Conservation (phyloP, 1,140 invertebrate genomes). For the Leptopilina clavipes region DNA sequence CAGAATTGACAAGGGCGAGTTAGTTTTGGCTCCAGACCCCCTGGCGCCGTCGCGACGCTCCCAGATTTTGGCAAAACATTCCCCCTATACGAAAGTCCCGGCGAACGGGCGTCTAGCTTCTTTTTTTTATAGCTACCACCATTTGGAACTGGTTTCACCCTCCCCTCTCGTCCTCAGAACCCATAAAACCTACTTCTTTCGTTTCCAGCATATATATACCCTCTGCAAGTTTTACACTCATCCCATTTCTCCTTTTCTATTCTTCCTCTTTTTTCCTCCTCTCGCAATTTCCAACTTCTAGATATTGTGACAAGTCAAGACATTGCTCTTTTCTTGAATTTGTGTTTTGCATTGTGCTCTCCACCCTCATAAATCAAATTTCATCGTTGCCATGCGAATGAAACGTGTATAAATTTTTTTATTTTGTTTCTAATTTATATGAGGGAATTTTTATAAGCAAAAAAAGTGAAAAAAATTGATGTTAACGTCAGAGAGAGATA, state of each 20-base stretch:
- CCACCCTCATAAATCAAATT: slow-evolving; percentile 24
- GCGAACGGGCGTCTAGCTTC: slow-evolving; percentile 59
- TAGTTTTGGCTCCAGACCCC: slow-evolving; percentile 68
- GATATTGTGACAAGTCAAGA: slow-evolving; percentile 41
- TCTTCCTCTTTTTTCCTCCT: slow-evolving; percentile 44
- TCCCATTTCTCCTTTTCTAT: background rate
- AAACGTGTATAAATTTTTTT: too few species aligned
- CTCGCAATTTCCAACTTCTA: slow-evolving; percentile 22
- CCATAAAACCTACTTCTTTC: slow-evolving; percentile 62
- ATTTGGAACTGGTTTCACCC: slow-evolving; percentile 56
- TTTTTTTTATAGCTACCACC: slow-evolving; percentile 61
- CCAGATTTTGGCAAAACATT: slow-evolving; percentile 71
- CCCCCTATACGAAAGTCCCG: slow-evolving; percentile 55
- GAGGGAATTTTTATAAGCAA: too few species aligned
- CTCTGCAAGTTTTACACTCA: slow-evolving; percentile 27
- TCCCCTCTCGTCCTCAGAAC: slow-evolving; percentile 56
- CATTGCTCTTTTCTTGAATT: slow-evolving; percentile 45
- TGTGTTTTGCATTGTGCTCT: slow-evolving; percentile 41
- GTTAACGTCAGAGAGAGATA: too few species aligned
- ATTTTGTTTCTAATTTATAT: too few species aligned
- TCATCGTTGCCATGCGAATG: background rate
- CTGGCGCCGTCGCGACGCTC: slow-evolving; percentile 70
- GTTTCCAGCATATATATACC: slow-evolving; percentile 22
- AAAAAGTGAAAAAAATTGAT: too few species aligned
- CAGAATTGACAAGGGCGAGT: slow-evolving; percentile 62